phyloP scores from a whole-genome alignment of 2,113 vertebrate genomes.

The Solenodon paradoxus region DNA sequence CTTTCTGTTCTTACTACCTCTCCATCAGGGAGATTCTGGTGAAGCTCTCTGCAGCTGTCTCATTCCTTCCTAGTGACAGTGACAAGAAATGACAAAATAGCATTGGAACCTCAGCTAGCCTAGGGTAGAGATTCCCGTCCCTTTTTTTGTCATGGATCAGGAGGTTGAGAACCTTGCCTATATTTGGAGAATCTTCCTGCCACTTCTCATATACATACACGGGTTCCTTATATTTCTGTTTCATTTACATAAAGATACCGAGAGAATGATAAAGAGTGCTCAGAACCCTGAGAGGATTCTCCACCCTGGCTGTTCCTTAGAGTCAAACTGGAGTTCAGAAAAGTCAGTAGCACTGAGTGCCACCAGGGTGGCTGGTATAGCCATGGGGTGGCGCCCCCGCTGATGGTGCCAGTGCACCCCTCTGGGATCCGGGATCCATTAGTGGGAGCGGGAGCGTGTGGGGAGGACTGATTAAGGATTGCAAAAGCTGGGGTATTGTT shows the following conservation, averaged over 20 bases:
- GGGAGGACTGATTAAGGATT: background rate
- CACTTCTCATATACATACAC: background rate
- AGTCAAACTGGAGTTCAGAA: background rate
- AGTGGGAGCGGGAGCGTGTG: background rate
- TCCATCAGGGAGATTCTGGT: slow-evolving; percentile 24
- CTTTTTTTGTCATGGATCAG: background rate
- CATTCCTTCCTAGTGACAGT: slow-evolving; percentile 4
- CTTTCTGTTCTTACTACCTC: slow-evolving; percentile 56
- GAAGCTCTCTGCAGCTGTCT: slow-evolving; percentile 11
- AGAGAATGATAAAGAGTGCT: background rate
- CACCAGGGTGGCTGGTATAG: background rate
- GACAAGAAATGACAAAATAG: background rate
- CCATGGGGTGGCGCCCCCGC: background rate
- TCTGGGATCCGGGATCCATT: background rate
- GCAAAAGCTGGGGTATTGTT: background rate
- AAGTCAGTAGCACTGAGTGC: background rate
- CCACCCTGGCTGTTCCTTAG: background rate
- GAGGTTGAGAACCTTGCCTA: background rate
- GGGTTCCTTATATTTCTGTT: background rate
- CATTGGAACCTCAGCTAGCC: background rate
- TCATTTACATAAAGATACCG: background rate
- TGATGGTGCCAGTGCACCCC: rapidly evolving
- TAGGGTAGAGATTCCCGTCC: background rate
- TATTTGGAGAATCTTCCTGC: background rate
- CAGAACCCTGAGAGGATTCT: background rate